Percentiles rank a stretch among this genome's conserved stretches.
Evolutionary conservation across 2,888 invertebrate species (phyloP).

Genomic region (Brenthis hecate): DNA sequence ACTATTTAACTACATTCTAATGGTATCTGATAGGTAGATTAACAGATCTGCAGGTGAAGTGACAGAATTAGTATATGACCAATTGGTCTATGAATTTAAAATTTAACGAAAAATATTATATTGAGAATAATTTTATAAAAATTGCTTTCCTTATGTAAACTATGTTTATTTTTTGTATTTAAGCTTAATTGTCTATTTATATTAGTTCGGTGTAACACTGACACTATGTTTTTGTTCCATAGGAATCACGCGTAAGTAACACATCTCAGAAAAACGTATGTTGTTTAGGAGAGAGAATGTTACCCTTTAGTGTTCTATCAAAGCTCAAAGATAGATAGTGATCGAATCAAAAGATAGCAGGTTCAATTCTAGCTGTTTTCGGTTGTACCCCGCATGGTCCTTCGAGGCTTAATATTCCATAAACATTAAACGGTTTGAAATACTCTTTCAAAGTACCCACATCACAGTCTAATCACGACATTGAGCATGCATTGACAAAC

Average conservation of each 20-base stretch:
- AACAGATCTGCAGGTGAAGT: background rate
- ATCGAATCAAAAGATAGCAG: slow-evolving; percentile 28
- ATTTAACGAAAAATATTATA: background rate
- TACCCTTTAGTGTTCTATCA: slow-evolving; percentile 61
- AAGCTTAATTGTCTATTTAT: slow-evolving; percentile 45
- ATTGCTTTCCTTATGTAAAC: background rate
- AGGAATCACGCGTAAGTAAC: slow-evolving; percentile 83
- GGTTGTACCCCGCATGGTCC: slow-evolving; percentile 63
- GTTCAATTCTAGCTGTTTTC: slow-evolving; percentile 45
- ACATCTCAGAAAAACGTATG: slow-evolving; percentile 61
- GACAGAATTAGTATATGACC: too few relatives aligned
- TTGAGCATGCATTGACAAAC: slow-evolving; percentile 40
- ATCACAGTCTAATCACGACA: slow-evolving; percentile 46
- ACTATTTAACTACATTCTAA: too few relatives aligned
- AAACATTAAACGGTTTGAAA: slow-evolving; percentile 37
- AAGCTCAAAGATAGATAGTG: slow-evolving; percentile 30
- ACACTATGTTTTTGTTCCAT: slow-evolving; percentile 77
- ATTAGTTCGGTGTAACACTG: slow-evolving; percentile 61
- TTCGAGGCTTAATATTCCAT: slow-evolving; percentile 38
- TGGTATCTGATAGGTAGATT: too few relatives aligned
- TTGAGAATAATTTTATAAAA: background rate
- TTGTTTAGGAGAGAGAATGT: slow-evolving; percentile 61
- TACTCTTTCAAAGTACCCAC: slow-evolving; percentile 35
- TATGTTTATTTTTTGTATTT: slow-evolving; percentile 39
- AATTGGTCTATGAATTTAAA: background rate